These are phyloP conservation scores for Protaetia brevitarsis DNA, from an alignment of 1,140 invertebrate genomes.

Conservation along the genomic window DNA sequence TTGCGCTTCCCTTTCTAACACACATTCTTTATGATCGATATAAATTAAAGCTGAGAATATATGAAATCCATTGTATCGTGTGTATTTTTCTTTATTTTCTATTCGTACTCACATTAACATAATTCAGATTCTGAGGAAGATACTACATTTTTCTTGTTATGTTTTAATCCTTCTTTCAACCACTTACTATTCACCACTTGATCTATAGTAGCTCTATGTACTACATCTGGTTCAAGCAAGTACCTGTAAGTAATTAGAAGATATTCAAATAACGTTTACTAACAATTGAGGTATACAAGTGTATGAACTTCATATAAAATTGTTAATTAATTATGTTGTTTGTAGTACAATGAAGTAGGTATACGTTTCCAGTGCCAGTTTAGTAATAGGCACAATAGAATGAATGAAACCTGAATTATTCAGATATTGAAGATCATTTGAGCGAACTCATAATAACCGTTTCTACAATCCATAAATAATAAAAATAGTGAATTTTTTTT, in stretches of 20 bases:
- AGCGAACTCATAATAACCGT: no score
- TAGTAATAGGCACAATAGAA: no score
- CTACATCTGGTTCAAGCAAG: slow-evolving; percentile 27
- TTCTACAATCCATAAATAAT: no score
- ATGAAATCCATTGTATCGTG: no score
- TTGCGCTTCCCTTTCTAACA: no score
- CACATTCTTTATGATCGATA: no score
- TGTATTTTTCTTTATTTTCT: neutral
- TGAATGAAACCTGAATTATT: no score
- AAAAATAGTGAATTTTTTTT: no score
- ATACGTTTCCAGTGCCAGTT: no score
- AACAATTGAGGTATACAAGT: neutral
- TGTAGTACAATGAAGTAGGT: no score
- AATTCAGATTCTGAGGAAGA: neutral
- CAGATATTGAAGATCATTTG: no score
- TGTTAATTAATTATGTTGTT: neutral
- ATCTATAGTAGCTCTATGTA: slow-evolving; percentile 26
- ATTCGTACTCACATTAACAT: neutral
- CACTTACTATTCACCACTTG: slow-evolving; percentile 22
- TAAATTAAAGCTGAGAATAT: no score
- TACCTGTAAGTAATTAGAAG: slow-evolving; percentile 18
- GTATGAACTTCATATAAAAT: neutral
- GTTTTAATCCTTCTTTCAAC: slow-evolving; percentile 20
- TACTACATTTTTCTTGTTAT: neutral
- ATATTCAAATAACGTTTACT: neutral